A percentile compares a stretch with the other conserved stretches of the same genome.
Evolutionary conservation across 1,140 invertebrate genomes (phyloP).

Genomic region (Dryas iulia): DNA sequence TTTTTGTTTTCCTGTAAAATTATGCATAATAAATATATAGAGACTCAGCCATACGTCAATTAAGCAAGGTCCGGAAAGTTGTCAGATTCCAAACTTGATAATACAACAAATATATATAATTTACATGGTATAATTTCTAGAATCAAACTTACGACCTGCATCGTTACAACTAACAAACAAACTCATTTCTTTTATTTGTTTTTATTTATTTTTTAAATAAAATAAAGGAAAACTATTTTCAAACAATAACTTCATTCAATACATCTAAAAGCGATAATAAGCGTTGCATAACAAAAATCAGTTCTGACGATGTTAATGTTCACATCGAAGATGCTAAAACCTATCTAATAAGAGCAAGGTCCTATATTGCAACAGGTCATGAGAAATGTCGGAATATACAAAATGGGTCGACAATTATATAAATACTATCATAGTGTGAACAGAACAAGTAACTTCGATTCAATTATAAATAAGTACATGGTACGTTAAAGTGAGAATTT

Average conservation of each 20-base stretch:
- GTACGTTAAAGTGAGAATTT: background rate
- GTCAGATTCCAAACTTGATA: too few relatives aligned
- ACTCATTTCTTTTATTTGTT: too few relatives aligned
- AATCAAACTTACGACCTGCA: too few relatives aligned
- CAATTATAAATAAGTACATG: background rate
- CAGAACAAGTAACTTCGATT: background rate
- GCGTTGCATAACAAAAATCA: conserved; percentile 47
- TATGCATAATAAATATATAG: too few relatives aligned
- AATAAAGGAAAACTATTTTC: too few relatives aligned
- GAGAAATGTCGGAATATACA: conserved; percentile 42
- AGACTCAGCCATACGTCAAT: too few relatives aligned
- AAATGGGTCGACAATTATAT: conserved; percentile 25
- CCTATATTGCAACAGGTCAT: conserved; percentile 55
- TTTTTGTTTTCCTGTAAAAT: too few relatives aligned
- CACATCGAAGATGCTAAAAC: conserved; percentile 55
- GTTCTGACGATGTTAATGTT: conserved; percentile 43
- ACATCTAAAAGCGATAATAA: conserved; percentile 37
- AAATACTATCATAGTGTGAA: conserved; percentile 21
- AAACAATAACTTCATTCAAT: background rate
- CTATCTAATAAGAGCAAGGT: conserved; percentile 62
- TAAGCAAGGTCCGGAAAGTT: too few relatives aligned
- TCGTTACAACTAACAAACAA: too few relatives aligned
- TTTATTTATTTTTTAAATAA: too few relatives aligned
- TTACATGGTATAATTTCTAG: too few relatives aligned
- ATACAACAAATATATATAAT: too few relatives aligned